A percentile compares a stretch with the other conserved stretches of the same genome.
Evolutionary conservation across 2,888 invertebrate species (phyloP).

Genomic region (Deilephila porcellus): DNA sequence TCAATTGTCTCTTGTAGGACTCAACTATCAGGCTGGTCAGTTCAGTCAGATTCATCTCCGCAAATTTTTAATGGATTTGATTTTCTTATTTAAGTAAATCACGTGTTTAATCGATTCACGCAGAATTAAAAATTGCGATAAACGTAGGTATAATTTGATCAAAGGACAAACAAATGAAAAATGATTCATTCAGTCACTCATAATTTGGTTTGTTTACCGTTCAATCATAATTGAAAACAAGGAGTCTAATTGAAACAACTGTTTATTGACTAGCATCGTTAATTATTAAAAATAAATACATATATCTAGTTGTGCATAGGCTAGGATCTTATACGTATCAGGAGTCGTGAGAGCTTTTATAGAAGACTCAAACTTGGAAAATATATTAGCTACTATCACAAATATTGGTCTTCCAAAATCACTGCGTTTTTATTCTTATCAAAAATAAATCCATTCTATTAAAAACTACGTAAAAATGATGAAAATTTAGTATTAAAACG

Average conservation of each 20-base stretch:
- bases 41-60: no score
- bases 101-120: neutral
- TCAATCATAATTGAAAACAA: conserved; percentile 23
- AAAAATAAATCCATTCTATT: no score
- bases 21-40: no score
- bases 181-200: conserved; percentile 2
- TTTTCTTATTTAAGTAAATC: neutral
- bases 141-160: neutral
- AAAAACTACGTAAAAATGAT: no score
- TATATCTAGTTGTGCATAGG: neutral
- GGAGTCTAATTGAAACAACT: conserved; percentile 14
- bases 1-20: no score
- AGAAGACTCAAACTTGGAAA: neutral
- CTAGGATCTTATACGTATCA: neutral
- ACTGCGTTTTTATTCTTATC: no score
- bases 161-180: conserved; percentile 17
- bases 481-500: no score
- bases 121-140: neutral
- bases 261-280: conserved; percentile 36
- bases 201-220: conserved; percentile 12
- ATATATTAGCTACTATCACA: no score
- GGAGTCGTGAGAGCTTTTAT: neutral
- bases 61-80: no score
- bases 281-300: neutral
- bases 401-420: no score